Evolutionary conservation across 2,113 vertebrate species (phyloP), one percentile per base, ranked within the genome.

Genomic region (Dasyurus viverrinus): DNA sequence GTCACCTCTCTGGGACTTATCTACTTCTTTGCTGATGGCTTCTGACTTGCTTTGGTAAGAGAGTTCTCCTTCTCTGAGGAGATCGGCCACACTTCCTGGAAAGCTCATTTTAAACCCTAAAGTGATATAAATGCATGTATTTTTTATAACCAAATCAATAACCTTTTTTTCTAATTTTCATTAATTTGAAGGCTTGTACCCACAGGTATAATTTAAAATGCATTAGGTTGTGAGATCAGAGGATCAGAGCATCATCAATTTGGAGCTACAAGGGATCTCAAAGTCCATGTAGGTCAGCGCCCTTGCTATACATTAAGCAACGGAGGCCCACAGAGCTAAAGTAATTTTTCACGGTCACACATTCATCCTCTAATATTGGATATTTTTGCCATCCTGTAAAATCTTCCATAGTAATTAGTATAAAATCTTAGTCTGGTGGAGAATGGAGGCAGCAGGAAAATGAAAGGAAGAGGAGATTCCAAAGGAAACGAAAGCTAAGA

Each of bases 101-200:
- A 68, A 60, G 27, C 11, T 30, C 57, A 60, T 30, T 60, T 60
- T 60, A 10, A 60, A 60, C 27, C 10, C 27, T 30, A 60, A 30
- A 11, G 27, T 60, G 27, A 30, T 30, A 11, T 30, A 60, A 30
- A 30, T 60, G 12, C 27, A 60, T 12, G 27, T 30, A 60, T 57
- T 60, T 60, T 12, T 30, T 12, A 60, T 60, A 60, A 92, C 7
- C 16, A 53, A 92, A 94, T 25, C 57, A 30, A 12, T 26, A 55
- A 89, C 6, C 0, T 16, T 36, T 93, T 68, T 92, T 94, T 92
- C 47, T 90, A 93, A 91, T 91, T n/a, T 93, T 90, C 60, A 93
- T 84, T 91, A 97, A 91, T 92, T 53, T 93, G 96, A 50, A 95
- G 94, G 4, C 27, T 14, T 96, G 25, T 94, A 30, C 47, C 92